phyloP scores from a whole-genome alignment of 2,113 vertebrate species.

The Perccottus glenii region DNA sequence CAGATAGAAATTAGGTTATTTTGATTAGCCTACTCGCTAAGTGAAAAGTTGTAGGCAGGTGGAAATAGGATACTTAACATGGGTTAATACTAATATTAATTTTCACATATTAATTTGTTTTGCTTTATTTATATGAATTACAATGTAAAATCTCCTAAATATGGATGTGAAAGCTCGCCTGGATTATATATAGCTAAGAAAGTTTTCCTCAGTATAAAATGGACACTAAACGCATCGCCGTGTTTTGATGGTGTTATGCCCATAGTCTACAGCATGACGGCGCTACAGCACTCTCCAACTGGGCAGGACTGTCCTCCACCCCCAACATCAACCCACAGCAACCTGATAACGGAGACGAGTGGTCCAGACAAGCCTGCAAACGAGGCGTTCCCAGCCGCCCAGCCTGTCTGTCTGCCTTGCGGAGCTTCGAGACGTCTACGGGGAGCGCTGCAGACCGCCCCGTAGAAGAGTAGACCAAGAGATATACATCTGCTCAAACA shows the following conservation, averaged over 20 bases:
- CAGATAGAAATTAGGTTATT: background rate
- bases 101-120: too few species aligned
- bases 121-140: too few species aligned
- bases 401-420: conserved; percentile 50
- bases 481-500: conserved; percentile 27
- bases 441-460: conserved; percentile 38
- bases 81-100: too few species aligned
- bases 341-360: conserved; percentile 74
- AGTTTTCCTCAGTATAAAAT: background rate
- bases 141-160: too few species aligned
- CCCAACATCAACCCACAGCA: conserved; percentile 63
- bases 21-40: too few species aligned
- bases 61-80: too few species aligned
- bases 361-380: conserved; percentile 76
- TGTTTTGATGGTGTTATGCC: conserved; percentile 28
- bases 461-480: conserved; percentile 35
- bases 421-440: conserved; percentile 42
- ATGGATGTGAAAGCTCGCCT: too few species aligned
- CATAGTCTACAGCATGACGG: conserved; percentile 64
- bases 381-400: conserved; percentile 76
- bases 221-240: conserved; percentile 12
- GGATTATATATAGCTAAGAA: background rate
- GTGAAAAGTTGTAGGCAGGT: too few species aligned
- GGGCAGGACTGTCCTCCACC: conserved; percentile 52
- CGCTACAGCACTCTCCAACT: conserved; percentile 41